Evolutionary conservation across 2,888 invertebrate species (phyloP).

Genomic region (Drosophila antonietae): DNA sequence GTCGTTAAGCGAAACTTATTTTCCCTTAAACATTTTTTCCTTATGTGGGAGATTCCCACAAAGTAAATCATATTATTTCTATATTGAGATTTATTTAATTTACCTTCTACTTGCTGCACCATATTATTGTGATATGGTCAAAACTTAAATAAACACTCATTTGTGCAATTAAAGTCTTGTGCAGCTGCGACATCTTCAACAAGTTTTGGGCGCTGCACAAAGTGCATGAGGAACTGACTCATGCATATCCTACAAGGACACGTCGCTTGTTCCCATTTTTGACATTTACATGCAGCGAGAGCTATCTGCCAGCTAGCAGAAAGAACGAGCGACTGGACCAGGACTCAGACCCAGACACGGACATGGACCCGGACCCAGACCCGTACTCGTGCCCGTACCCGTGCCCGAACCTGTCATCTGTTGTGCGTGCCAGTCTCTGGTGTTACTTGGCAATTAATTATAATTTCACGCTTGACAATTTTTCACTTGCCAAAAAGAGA

Average conservation of each 20-base stretch:
- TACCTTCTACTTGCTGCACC: neutral
- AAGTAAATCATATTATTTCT: neutral
- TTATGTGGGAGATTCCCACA: no score
- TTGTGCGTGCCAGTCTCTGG: slow-evolving; percentile 53
- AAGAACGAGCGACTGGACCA: neutral
- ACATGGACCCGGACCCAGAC: neutral
- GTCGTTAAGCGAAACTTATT: no score
- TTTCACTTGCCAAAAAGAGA: slow-evolving; percentile 54
- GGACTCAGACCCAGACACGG: neutral
- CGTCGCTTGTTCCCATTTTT: slow-evolving; percentile 38
- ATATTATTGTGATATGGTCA: neutral
- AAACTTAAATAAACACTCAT: slow-evolving; percentile 1
- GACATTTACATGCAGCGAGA: slow-evolving; percentile 44
- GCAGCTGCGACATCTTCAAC: slow-evolving; percentile 11
- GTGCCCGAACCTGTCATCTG: slow-evolving; percentile 20
- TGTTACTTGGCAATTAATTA: slow-evolving; percentile 71
- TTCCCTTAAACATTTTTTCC: no score
- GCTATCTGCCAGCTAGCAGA: slow-evolving; percentile 42
- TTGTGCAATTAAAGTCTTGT: slow-evolving; percentile 36
- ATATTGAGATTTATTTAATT: neutral
- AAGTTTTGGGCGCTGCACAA: slow-evolving; percentile 17
- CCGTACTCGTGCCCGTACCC: slow-evolving; percentile 4
- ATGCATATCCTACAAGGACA: slow-evolving; percentile 36
- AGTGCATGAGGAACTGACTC: slow-evolving; percentile 23
- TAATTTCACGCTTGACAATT: slow-evolving; percentile 76